A percentile compares a stretch with the other conserved stretches of the same genome.
Evolutionary conservation across 1,140 invertebrate species (phyloP).

Genomic region (Arion vulgaris): DNA sequence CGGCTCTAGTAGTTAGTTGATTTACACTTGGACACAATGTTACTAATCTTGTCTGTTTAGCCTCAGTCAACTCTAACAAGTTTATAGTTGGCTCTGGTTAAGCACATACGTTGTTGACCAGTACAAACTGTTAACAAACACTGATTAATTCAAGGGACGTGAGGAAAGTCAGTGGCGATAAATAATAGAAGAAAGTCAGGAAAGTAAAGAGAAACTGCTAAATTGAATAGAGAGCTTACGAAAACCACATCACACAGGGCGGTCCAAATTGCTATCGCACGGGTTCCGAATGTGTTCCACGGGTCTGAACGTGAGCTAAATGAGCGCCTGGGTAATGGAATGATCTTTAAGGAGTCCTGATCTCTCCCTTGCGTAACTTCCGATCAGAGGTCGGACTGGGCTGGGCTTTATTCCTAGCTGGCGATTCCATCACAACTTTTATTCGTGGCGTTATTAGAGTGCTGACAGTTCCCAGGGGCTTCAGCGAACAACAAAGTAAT

Average conservation of each 20-base stretch:
- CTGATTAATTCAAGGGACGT: no score
- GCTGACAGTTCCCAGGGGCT: not conserved
- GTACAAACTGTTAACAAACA: no score
- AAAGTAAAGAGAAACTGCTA: not conserved
- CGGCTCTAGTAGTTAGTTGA: no score
- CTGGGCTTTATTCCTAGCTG: not conserved
- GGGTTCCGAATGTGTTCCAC: not conserved
- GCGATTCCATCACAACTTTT: slow-evolving; percentile 16
- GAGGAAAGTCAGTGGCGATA: not conserved
- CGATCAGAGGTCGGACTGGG: not conserved
- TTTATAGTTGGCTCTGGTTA: no score
- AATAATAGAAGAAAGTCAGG: not conserved
- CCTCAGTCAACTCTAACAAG: no score
- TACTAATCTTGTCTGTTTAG: no score
- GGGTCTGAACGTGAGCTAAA: not conserved
- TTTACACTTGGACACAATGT: no score
- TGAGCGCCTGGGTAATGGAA: not conserved
- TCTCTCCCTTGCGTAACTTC: not conserved
- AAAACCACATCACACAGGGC: not conserved
- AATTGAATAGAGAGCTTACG: not conserved
- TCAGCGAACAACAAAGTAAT: not conserved
- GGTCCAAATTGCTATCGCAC: not conserved
- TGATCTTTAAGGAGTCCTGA: slow-evolving; percentile 12
- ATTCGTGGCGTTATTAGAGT: not conserved
- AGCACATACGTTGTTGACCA: no score